Base-by-base conservation (phyloP, 2,113 vertebrate species). In the Laterallus jamaicensis region DNA sequence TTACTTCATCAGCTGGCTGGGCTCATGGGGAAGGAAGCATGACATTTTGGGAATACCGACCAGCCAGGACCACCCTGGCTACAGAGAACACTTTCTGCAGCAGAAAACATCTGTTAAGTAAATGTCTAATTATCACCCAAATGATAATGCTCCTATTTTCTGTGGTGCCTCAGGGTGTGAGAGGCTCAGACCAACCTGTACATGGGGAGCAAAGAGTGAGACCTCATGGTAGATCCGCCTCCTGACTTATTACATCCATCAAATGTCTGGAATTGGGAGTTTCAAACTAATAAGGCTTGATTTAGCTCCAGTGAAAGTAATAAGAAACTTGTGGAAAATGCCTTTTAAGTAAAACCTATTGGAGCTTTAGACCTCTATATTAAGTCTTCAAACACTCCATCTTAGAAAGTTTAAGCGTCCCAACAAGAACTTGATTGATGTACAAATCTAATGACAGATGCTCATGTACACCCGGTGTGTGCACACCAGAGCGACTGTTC, bases 381-480 rank as follows among this genome's bases (percentile, higher is more conserved):
- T 85, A 85, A 84, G 58, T 60, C 74, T 86, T 89, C 39, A 39
- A 8, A 19, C 35, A 44, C 32, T 76, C 59, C 80, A 84, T 37
- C 74, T 85, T 76, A 71, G 15, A 76, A 89, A 93, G 84, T 77
- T 95, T 81, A 95, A 79, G 28, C 52, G 82, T 25, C 24, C 86
- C 67, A 92, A 68, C 18, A 71, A 39, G 73, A 64, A 67, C 32
- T 82, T 31, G 64, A 86, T 16, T 78, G 77, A 84, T 47, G 47
- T 24, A 37, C 49, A 60, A 73, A 70, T 49, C 39, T 39, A 82
- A 40, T 21, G 77, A 60, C 88, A 91, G 85, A 69, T 69, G 62
- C 78, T 88, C 10, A 4, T 0, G 0, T 11, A 54, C 29, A 8
- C n/a, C 28, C 16, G 5, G 55, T 0, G 1, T 4, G 25, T 5